Evolutionary conservation across 35 echinoderm and acorn worm genomes (phyloP), one percentile per base, ranked within the genome.

Genomic region (Heliocidaris tuberculata): DNA sequence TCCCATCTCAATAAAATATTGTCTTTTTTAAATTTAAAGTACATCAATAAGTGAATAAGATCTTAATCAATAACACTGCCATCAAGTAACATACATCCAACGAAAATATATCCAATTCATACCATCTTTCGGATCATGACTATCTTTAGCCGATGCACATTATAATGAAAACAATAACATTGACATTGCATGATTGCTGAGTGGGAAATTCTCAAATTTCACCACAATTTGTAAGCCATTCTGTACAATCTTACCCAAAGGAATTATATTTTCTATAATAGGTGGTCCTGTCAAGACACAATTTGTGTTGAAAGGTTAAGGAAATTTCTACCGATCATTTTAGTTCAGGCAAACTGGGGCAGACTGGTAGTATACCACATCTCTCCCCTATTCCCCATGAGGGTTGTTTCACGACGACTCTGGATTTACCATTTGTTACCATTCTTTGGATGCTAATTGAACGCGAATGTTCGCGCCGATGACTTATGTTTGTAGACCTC

Each of bases 381-480:
- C 60, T 70, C 60, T 17, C 60, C 4, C 17, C 35, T 24, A 70
- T 27, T 27, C 60, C 60, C 60, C 4, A 70, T 6, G 15, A 42
- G 60, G 60, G 60, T 6, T 70, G 60, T 70, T 70, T 21, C 17
- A 70, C 24, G 24, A 24, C 60, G 60, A 70, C 21, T 70, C 17
- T 70, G 21, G 21, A 65, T 8, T 24, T 24, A 70, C 60, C 24
- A 70, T 70, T 70, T 70, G 60, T 70, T 70, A 70, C 60, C 60
- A 70, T 24, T 70, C 60, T 70, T 19, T 70, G 17, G 24, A 70
- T 6, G 60, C 60, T 70, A 70, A 70, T 70, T 70, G 60, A 70
- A 70, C 60, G 60, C 86, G 47, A 88, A 88, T 88, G 86, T 88
- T 70, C 27, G 47, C 86, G 86, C 15, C 15, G 9, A 88, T 88